Conservation (phyloP, 2,113 vertebrate genomes). For the Microcebus jonahi region DNA sequence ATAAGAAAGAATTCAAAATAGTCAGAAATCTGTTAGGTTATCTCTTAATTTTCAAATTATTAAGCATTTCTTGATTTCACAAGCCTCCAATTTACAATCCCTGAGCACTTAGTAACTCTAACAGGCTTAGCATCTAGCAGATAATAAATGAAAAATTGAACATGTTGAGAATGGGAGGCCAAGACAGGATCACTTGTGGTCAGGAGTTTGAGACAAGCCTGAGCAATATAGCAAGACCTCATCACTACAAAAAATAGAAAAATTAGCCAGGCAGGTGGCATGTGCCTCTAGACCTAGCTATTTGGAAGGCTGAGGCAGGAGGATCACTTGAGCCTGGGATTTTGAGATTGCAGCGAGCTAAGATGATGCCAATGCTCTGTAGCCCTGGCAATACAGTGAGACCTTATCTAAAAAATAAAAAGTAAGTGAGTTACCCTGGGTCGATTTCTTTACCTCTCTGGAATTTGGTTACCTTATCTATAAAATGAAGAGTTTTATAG, state of each 20-base stretch:
- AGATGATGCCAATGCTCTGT: too few relatives aligned
- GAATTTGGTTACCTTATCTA: not conserved
- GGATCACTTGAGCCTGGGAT: too few relatives aligned
- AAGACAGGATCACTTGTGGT: too few relatives aligned
- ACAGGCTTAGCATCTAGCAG: not conserved
- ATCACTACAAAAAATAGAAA: too few relatives aligned
- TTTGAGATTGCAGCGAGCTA: too few relatives aligned
- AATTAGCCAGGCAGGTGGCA: too few relatives aligned
- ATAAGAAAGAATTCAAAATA: not conserved
- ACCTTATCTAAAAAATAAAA: too few relatives aligned
- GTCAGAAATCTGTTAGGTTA: not conserved
- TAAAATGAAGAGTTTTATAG: conserved; percentile 3
- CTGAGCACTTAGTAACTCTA: not conserved
- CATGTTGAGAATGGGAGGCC: not conserved
- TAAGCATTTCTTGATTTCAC: not conserved
- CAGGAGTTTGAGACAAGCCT: too few relatives aligned
- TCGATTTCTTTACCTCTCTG: not conserved
- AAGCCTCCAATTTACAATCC: not conserved
- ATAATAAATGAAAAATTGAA: not conserved
- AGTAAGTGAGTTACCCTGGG: not conserved
- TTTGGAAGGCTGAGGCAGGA: too few relatives aligned
- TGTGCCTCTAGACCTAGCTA: too few relatives aligned
- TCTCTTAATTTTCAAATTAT: not conserved
- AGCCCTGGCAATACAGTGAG: too few relatives aligned
- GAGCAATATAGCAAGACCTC: too few relatives aligned